phyloP scores from a whole-genome alignment of 2,888 invertebrate species.

The Eudasyphora cyanicolor region DNA sequence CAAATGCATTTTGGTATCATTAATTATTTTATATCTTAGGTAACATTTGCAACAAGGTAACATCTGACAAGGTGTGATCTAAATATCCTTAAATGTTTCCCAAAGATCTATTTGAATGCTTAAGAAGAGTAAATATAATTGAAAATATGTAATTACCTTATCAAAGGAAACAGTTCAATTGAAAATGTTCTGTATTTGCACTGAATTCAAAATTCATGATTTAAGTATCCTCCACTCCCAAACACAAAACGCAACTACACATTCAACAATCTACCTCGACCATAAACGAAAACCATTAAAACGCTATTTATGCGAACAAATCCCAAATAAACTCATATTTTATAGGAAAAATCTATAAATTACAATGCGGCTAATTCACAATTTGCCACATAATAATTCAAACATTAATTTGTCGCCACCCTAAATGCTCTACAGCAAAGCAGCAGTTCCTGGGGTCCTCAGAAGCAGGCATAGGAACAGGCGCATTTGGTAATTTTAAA shows the following conservation, averaged over 20 bases:
- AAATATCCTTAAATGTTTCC: too few relatives aligned
- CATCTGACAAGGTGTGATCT: too few relatives aligned
- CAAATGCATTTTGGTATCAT: too few relatives aligned
- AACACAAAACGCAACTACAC: background rate
- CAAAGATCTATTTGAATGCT: too few relatives aligned
- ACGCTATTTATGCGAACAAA: constrained; percentile 25
- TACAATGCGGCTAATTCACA: constrained; percentile 68
- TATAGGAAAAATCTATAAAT: constrained; percentile 64
- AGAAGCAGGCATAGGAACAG: background rate
- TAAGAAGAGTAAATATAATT: too few relatives aligned
- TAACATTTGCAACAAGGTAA: too few relatives aligned
- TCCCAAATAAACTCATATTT: constrained; percentile 49
- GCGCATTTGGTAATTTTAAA: constrained; percentile 22
- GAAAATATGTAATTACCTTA: too few relatives aligned
- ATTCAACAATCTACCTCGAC: constrained; percentile 2
- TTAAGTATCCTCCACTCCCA: background rate
- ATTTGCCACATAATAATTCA: constrained; percentile 71
- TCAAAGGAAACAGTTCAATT: too few relatives aligned
- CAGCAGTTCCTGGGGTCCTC: constrained; percentile 21
- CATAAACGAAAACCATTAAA: constrained; percentile 22
- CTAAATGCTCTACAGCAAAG: constrained; percentile 42
- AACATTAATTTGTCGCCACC: constrained; percentile 68
- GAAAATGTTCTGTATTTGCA: background rate
- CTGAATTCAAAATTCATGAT: background rate
- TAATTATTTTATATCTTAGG: too few relatives aligned